Evolutionary conservation across 2,797 vertebrate species (phyloP).

Genomic region (Sphenodon punctatus): DNA sequence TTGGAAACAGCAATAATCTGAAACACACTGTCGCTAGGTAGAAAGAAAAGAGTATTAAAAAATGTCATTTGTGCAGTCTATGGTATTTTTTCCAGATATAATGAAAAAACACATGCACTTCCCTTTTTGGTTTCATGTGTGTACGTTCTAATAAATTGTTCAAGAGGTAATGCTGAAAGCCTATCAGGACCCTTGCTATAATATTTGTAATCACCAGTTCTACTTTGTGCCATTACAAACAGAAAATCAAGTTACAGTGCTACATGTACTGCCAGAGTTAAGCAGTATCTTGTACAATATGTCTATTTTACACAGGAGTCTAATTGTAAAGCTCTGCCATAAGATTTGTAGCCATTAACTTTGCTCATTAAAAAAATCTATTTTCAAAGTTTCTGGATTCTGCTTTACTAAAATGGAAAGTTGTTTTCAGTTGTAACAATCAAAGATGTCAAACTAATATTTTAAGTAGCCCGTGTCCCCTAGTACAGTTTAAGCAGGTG

Average conservation of each 20-base stretch:
- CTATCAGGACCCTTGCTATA: neutral
- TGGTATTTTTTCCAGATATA: neutral
- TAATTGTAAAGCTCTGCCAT: neutral
- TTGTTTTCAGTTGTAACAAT: neutral
- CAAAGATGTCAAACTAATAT: too few species aligned
- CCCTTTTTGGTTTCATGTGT: neutral
- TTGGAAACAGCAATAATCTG: conserved; percentile 90
- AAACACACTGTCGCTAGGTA: conserved; percentile 84
- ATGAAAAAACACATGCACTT: too few species aligned
- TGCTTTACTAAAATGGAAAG: neutral
- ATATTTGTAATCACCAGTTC: neutral
- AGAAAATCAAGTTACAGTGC: neutral
- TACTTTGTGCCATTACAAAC: neutral
- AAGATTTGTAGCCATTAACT: too few species aligned
- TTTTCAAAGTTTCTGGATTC: too few species aligned
- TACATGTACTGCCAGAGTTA: neutral
- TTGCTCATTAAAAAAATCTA: too few species aligned
- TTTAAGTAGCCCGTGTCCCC: too few species aligned
- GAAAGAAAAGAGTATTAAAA: conserved; percentile 36
- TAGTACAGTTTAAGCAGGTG: too few species aligned
- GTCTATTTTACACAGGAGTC: neutral
- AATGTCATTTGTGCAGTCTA: neutral
- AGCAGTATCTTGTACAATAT: neutral
- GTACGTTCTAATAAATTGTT: accelerated
- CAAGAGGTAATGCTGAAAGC: neutral